Evolutionary conservation across 2,797 vertebrate species (phyloP), one percentile per base, ranked within the genome.

Genomic region (Lacerta bilineata): DNA sequence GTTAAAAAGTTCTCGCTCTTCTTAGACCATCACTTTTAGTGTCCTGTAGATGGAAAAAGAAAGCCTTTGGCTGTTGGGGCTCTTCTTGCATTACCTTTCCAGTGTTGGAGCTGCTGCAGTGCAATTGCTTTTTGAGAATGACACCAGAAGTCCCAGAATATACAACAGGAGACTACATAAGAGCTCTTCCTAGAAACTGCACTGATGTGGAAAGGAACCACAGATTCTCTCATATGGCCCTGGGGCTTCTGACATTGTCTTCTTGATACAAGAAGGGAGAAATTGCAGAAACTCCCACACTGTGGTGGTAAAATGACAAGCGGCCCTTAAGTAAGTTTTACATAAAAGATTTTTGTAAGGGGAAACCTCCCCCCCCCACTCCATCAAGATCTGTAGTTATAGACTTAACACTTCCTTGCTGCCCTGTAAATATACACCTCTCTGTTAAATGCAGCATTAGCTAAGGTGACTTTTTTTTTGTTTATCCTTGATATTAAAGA

Each of bases 401-500:
- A 91, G 39, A 76, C 50, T 15, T 59, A 83, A 41, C 5, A 88
- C 92, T 84, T 72, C 61, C 84, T 83, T 87, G 79, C 23, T 10
- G 86, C 77, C 41, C 18, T 87, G 50, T 23, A 80, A 66, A 78
- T 79, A 83, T 61, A 15, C 75, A 88, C 27, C 25, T 72, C 41
- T 46, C 84, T 82, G 93, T 87, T 55, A 90, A 86, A 41, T 23
- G 0, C 86, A 83, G 82, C 46, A 71, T 41, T 88, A 94, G 93
- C 92, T 95, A 93, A 95, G 95, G 87, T 83, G 90, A 55, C 93
- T 61, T 79, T 89, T 93, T 33, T 94, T 96, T 55, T 55, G 83
- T 95, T 87, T 94, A 29, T 87, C 69, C 89, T 89, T 92, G 83
- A 92, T 87, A 9, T 95, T 91, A 95, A 96, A 96, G 95, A 95